Base-by-base conservation (phyloP, 2,797 vertebrate species). In the Rhinogobio ventralis region DNA sequence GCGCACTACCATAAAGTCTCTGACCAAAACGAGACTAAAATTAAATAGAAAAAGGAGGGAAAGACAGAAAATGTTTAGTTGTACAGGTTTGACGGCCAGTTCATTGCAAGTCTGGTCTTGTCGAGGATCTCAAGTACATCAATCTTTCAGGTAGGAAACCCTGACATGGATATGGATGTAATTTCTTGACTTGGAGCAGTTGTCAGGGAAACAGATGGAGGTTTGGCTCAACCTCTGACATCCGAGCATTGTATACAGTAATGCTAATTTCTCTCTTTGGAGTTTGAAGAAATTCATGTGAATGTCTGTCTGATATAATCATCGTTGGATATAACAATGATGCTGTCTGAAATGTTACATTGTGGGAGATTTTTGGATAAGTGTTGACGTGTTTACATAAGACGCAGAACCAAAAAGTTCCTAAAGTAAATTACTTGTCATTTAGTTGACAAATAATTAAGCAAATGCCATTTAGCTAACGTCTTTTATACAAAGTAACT, bases 131-230 rank as follows among this genome's bases (percentile, higher is more conserved):
- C 7, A 78, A 76, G 30, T 51, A 62, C 69, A 76, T 87, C 46
- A 83, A 85, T 83, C 78, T 85, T 87, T 77, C 55, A 64, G 36
- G 66, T 55, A 42, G 73, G 45, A 79, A 75, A 62, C 15, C 42
- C 30, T 79, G 68, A 84, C 81, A 86, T 36, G 42, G 45, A 82
- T 51, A 60, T 79, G 62, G 36, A 77, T 33, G 51, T 84, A 66
- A 87, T 88, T 87, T 83, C 78, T 80, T 69, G 73, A 55, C 28
- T 72, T 13, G 46, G 66, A 76, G 62, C 23, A 84, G 77, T 85
- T 82, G 78, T 81, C 87, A 85, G 74, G 82, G 64, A 82, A 71
- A 88, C 7, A 69, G 81, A 82, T 62, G 62, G 68, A 81, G 36
- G 51, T 62, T 84, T 53, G 55, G 23, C 79, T 73, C 7, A 28